A percentile compares a stretch with the other conserved stretches of the same genome.
Conservation (phyloP, 2,888 invertebrate species). For the Adelphocoris suturalis region DNA sequence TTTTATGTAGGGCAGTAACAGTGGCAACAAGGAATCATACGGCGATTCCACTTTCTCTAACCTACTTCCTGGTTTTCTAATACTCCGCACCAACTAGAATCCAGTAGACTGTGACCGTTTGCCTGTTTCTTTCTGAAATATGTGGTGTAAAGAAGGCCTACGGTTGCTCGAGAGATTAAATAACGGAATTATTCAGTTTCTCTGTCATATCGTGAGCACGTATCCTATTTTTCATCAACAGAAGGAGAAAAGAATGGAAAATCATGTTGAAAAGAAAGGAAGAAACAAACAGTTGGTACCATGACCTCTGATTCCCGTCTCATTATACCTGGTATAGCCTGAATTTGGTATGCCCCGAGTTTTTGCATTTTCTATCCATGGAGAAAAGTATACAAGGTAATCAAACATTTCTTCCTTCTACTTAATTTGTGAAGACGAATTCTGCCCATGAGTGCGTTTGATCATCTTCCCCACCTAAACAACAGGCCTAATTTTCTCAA, state of each 20-base stretch:
- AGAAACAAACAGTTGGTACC: background rate
- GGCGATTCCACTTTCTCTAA: constrained; percentile 69
- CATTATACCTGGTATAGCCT: too few species aligned
- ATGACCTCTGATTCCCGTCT: background rate
- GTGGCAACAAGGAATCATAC: constrained; percentile 70
- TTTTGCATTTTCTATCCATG: too few species aligned
- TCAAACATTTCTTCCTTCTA: too few species aligned
- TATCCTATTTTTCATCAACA: background rate
- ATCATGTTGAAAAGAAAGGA: background rate
- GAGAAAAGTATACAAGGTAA: too few species aligned
- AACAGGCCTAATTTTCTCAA: too few species aligned
- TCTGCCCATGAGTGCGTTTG: too few species aligned
- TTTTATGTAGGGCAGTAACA: constrained; percentile 70
- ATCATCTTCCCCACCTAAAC: too few species aligned
- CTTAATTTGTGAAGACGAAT: too few species aligned
- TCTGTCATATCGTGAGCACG: background rate
- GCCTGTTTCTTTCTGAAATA: constrained; percentile 61
- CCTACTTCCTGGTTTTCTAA: constrained; percentile 71
- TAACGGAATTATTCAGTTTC: constrained; percentile 36
- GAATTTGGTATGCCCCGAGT: too few species aligned
- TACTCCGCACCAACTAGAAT: constrained; percentile 62
- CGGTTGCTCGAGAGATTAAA: background rate
- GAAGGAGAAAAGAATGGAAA: background rate
- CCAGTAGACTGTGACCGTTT: constrained; percentile 69
- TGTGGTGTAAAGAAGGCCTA: constrained; percentile 54